A percentile compares a stretch with the other conserved stretches of the same genome.
Evolutionary conservation across 2,797 vertebrate species (phyloP).

Genomic region (Ispidina lecontei): DNA sequence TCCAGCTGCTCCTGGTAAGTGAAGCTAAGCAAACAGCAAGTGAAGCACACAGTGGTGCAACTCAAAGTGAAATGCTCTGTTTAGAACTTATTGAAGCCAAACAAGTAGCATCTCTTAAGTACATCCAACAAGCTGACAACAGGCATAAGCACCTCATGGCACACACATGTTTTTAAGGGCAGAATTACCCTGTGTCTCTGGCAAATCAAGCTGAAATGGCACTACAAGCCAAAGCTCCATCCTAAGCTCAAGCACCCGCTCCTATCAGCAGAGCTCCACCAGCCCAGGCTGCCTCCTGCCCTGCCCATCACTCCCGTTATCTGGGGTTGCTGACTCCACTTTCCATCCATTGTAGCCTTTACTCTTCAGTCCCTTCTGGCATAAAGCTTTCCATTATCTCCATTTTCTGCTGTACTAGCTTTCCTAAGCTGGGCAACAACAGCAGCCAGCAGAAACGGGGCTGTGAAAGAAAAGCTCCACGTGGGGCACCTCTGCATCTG

Average conservation of each 20-base stretch:
- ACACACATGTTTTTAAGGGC: not conserved
- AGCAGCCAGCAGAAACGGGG: not conserved
- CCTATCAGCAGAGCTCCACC: not conserved
- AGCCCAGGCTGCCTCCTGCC: not conserved
- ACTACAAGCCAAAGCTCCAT: not conserved
- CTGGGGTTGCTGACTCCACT: not conserved
- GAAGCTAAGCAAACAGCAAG: not conserved
- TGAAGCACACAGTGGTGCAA: too few species aligned
- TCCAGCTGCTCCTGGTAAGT: not conserved
- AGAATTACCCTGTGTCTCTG: not conserved
- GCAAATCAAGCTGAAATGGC: not conserved
- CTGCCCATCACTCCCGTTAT: not conserved
- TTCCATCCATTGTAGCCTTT: not conserved
- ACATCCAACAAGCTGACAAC: not conserved
- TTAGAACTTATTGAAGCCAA: not conserved
- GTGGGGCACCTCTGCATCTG: not conserved
- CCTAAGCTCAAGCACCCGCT: not conserved
- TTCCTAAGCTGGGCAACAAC: not conserved
- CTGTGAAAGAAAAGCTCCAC: not conserved
- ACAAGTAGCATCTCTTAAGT: not conserved
- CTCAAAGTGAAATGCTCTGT: not conserved
- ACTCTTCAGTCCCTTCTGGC: constrained; percentile 3
- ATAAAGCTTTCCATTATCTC: constrained; percentile 22
- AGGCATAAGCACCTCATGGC: not conserved
- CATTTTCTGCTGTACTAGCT: not conserved